A percentile compares a stretch with the other conserved stretches of the same genome.
Evolutionary conservation across 2,888 invertebrate species (phyloP).

Genomic region (Ophion slaviceki): DNA sequence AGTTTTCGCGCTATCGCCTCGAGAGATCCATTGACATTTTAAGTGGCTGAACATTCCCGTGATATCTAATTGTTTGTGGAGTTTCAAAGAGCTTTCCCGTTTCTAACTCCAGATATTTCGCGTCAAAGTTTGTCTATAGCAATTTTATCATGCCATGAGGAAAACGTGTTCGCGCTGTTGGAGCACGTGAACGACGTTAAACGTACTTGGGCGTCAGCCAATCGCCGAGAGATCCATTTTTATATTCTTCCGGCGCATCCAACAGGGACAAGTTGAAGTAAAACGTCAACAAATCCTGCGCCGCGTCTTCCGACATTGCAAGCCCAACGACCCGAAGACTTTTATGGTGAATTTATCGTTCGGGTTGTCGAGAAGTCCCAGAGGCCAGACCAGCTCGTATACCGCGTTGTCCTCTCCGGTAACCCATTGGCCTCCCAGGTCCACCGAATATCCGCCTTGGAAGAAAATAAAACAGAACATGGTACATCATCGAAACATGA

Average conservation of each 20-base stretch:
- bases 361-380: constrained; percentile 60
- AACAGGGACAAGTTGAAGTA: neutral
- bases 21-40: no score
- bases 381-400: constrained; percentile 74
- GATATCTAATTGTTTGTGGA: no score
- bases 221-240: constrained; percentile 25
- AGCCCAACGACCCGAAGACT: constrained; percentile 19
- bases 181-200: neutral
- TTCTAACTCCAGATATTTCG: no score
- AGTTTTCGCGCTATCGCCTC: no score
- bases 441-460: constrained; percentile 72
- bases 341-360: neutral
- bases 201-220: constrained; percentile 33
- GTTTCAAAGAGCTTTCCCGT: no score
- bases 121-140: neutral
- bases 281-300: constrained; percentile 14
- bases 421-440: constrained; percentile 78
- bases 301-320: constrained; percentile 20
- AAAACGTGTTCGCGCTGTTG: neutral
- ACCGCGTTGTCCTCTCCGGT: constrained; percentile 74
- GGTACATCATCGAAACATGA: neutral
- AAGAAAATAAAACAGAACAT: neutral
- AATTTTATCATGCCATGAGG: neutral
- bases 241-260: constrained; percentile 10
- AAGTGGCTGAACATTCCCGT: no score